Evolutionary conservation across 2,113 vertebrate genomes (phyloP).

Genomic region (Myrmophylax atrothorax): DNA sequence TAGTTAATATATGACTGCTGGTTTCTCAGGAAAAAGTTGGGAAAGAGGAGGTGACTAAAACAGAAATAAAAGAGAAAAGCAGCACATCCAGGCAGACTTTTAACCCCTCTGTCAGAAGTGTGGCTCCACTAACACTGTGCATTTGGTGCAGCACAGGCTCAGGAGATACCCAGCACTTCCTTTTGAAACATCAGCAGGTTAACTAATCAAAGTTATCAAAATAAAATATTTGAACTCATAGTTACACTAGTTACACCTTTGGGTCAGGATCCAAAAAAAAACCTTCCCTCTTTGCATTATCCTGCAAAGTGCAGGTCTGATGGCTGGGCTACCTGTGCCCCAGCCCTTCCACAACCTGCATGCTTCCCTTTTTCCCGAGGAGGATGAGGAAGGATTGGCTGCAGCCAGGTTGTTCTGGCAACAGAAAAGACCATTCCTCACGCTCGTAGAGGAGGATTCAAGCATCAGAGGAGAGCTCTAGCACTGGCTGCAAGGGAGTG

Average conservation of each 20-base stretch:
- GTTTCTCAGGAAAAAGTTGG: neutral
- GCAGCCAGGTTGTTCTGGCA: neutral
- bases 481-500: neutral
- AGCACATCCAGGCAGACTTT: neutral
- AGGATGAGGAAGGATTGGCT: neutral
- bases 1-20: neutral
- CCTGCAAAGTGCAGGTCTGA: neutral
- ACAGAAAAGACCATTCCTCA: accelerated
- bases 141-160: too few relatives aligned
- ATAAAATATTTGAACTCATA: neutral
- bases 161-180: neutral
- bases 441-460: neutral
- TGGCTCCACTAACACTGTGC: neutral
- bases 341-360: neutral
- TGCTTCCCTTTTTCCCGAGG: accelerated
- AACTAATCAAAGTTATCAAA: neutral
- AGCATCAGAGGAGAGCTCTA: neutral
- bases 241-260: neutral
- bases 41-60: neutral
- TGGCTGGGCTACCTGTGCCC: neutral
- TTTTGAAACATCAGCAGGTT: neutral
- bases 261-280: neutral
- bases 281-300: neutral
- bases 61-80: neutral
- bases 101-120: accelerated